These are phyloP conservation scores for Drosophila parvula DNA, from an alignment of 1,140 invertebrate species.

Conservation along the genomic window DNA sequence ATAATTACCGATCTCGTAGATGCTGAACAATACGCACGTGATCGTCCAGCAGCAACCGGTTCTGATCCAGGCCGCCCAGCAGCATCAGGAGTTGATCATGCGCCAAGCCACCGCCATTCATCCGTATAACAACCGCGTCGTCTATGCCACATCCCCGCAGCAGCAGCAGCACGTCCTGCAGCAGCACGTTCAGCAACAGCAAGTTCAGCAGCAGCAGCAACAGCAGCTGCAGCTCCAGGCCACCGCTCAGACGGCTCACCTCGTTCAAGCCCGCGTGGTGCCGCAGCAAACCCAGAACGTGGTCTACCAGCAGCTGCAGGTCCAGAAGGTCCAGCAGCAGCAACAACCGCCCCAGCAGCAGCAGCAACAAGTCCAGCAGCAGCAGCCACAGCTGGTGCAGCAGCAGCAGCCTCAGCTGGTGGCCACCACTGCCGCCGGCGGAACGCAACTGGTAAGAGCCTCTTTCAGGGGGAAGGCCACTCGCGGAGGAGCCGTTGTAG, in stretches of 20 bases:
- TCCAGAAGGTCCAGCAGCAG: conserved; percentile 55
- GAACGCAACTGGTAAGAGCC: conserved; percentile 55
- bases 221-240: conserved; percentile 67
- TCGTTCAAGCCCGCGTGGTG: conserved; percentile 70
- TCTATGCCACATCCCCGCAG: conserved; percentile 67
- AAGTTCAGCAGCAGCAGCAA: conserved; percentile 69
- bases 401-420: conserved; percentile 46
- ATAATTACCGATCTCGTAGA: conserved; percentile 2
- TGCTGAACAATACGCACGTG: conserved; percentile 77
- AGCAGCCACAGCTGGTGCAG: conserved; percentile 35
- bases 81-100: conserved; percentile 80
- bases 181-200: conserved; percentile 72
- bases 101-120: conserved; percentile 70
- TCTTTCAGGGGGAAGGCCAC: conserved; percentile 55
- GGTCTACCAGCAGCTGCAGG: conserved; percentile 68
- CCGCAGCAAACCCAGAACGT: conserved; percentile 67
- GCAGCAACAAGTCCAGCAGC: conserved; percentile 21
- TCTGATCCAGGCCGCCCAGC: conserved; percentile 66
- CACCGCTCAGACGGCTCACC: conserved; percentile 65
- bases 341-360: conserved; percentile 41
- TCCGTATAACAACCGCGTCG: conserved; percentile 73
- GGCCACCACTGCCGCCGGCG: conserved; percentile 26
- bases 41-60: conserved; percentile 79
- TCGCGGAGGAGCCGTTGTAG: conserved; percentile 54
- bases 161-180: conserved; percentile 70